Base-by-base conservation (phyloP, 92 coral and sea anemone genomes). In the Virgularia gustaviana region DNA sequence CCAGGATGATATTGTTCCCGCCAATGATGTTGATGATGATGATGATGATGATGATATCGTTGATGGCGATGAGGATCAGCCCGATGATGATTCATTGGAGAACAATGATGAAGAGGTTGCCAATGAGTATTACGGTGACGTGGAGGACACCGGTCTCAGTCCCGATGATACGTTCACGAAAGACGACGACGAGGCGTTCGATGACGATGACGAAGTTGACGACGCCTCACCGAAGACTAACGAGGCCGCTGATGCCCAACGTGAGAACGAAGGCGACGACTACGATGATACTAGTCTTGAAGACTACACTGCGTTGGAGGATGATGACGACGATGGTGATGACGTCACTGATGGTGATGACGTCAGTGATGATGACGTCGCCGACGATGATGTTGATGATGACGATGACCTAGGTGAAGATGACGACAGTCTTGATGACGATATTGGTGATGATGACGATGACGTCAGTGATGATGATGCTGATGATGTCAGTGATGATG, bases 331-430 rank as follows among this genome's bases (percentile, higher is more conserved):
- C 4, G 63, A 39, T 6, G 52, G 4, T 65, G 63, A 38, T 42
- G 72, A 39, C 32, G 63, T 36, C 23, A 29, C 11, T 38, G 72
- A 39, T 65, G 72, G 18, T 65, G 72, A 36, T 38, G 63, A 63
- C 7, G 71, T 9, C 7, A 53, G 7, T 63, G 71, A 63, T 37
- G 45, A 47, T 51, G 36, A 28, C 51, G 44, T 1, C 0, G 19
- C 0, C 18, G 42, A 24, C 13, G 76, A 0, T 29, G 67, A 31
- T 34, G 66, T 30, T 32, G 32, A 28, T 71, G 45, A 54, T 19
- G 49, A 2, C 33, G 49, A 31, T 22, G 45, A 28, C 33, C 65
- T 34, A 30, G 44, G 22, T 9, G 49, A 49, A 52, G 77, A 49
- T 54, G 29, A 51, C 12, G 0, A 29, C 23, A 30, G 13, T 71